Conservation (phyloP, 2,113 vertebrate species). For the Salvator merianae region DNA sequence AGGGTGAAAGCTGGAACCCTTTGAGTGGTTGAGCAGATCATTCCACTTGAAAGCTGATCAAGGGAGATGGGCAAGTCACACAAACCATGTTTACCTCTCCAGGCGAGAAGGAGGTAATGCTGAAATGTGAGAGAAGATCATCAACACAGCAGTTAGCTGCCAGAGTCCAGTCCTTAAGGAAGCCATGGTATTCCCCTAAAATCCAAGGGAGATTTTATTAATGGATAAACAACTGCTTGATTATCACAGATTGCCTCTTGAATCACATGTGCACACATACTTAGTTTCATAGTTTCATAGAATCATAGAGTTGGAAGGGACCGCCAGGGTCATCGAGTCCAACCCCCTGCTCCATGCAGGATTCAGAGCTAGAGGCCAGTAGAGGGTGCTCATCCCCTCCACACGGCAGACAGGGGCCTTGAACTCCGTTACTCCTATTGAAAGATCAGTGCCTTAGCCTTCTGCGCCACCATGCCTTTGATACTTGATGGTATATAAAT, state of each 20-base stretch:
- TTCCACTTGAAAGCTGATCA: background rate
- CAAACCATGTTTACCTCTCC: constrained; percentile 58
- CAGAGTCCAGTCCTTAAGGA: constrained; percentile 36
- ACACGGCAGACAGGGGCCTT: too few species aligned
- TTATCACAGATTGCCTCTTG: background rate
- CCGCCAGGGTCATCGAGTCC: too few species aligned
- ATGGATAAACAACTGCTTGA: background rate
- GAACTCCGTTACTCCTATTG: too few species aligned
- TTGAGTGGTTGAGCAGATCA: background rate
- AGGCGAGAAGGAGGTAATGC: constrained; percentile 31
- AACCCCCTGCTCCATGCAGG: too few species aligned
- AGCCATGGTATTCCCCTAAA: constrained; percentile 51
- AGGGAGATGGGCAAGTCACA: constrained; percentile 5
- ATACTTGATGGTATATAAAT: background rate
- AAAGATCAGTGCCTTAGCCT: too few species aligned
- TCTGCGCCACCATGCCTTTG: too few species aligned
- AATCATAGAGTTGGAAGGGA: too few species aligned
- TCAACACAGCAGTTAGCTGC: constrained; percentile 50
- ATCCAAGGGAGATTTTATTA: constrained; percentile 14
- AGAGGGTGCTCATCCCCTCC: too few species aligned
- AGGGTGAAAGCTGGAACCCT: background rate
- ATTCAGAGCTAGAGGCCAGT: too few species aligned
- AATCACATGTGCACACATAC: background rate
- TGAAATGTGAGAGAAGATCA: constrained; percentile 57
- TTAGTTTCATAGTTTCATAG: too few species aligned